Evolutionary conservation across 2,113 vertebrate genomes (phyloP), one percentile per base, ranked within the genome.

Genomic region (Oncorhynchus nerka): DNA sequence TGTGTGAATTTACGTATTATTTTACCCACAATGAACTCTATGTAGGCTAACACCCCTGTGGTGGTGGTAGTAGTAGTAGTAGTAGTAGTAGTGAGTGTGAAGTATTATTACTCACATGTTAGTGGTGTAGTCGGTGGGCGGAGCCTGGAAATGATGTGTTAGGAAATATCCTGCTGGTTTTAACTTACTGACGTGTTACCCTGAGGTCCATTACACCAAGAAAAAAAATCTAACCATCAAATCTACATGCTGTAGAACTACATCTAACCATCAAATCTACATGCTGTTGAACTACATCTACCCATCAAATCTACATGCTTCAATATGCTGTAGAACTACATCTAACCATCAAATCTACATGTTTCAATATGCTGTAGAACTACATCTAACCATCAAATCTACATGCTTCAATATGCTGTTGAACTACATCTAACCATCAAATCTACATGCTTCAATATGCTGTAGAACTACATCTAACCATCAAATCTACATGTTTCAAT

Each of bases 11-110:
- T 30, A 15, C 6, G 0, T 28, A 24, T 28, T n/a, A 19, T 8
- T 73, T 81, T 79, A 57, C 34, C 45, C 49, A 74, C 57, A 32
- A 75, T 71, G 32, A 57, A 16, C 30, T 72, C 51, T 65, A 45
- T n/a, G 59, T 39, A 64, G 57, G 28, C 16, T 22, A 34, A 24
- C 59, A 8, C 34, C 6, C 22, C 22, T 70, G 34, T 32, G 30
- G 65, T 69, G 16, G 28, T 73, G 3, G 19, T 26, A 30, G 51
- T 3, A 5, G 49, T 28, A 11, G 39, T 20, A 30, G 3, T 30
- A 30, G 26, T 26, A 1, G 26, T 26, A 26, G 26, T 26, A 26
- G 28, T 24, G 1, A 24, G 1, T n/a, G n/a, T n/a, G n/a, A n/a
- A n/a, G 22, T n/a, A 62, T 11, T 20, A 34, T 28, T 72, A 13